Percentiles rank a stretch among this genome's conserved stretches.
These are phyloP conservation scores for Propsilocerus akamusi DNA, from an alignment of 1,140 invertebrate species.

Conservation along the genomic window DNA sequence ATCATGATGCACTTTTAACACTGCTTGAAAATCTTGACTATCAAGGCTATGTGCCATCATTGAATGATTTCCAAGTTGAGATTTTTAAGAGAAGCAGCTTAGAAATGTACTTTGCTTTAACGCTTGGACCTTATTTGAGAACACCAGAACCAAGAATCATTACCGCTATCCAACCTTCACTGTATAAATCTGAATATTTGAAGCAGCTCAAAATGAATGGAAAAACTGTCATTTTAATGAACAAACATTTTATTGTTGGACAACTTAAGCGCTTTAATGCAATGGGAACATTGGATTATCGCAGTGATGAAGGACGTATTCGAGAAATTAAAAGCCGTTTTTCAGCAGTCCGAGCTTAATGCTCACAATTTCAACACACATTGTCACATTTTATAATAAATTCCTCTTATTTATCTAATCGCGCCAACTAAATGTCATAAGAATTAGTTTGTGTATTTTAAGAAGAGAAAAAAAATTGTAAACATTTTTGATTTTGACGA, in stretches of 20 bases:
- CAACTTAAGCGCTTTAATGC: not conserved
- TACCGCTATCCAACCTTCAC: not conserved
- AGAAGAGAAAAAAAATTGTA: too few species aligned
- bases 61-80: not conserved
- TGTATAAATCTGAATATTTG: not conserved
- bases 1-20: not conserved
- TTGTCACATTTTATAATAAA: too few species aligned
- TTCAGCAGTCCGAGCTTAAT: not conserved
- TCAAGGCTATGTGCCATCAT: not conserved
- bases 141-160: not conserved
- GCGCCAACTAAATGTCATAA: too few species aligned
- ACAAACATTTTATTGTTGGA: not conserved
- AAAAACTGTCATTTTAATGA: not conserved
- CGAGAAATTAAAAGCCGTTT: not conserved
- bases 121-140: not conserved
- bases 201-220: not conserved
- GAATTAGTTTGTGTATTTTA: too few species aligned
- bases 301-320: not conserved
- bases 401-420: too few species aligned
- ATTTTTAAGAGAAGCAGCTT: not conserved
- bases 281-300: not conserved
- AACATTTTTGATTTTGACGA: too few species aligned
- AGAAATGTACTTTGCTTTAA: not conserved
- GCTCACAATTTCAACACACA: too few species aligned
- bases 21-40: not conserved